These are phyloP conservation scores for Rhea pennata DNA, from an alignment of 2,113 vertebrate genomes.

Conservation along the genomic window DNA sequence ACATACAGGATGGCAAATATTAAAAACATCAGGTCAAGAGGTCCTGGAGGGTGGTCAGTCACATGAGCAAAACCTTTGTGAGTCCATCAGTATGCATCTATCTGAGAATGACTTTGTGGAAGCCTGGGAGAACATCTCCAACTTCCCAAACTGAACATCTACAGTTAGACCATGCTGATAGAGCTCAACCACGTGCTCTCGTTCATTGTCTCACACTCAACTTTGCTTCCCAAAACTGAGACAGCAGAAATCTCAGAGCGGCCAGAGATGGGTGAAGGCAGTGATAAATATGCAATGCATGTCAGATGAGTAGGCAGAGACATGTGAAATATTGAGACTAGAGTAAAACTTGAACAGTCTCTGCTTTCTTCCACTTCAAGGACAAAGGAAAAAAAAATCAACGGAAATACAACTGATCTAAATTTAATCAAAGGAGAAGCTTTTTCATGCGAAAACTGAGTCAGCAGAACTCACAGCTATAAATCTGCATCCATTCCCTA, in stretches of 20 bases:
- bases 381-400: not conserved
- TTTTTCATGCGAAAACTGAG: not conserved
- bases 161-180: not conserved
- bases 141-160: not conserved
- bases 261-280: not conserved
- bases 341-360: not conserved
- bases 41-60: not conserved
- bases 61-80: not conserved
- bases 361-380: not conserved
- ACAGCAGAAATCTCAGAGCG: not conserved
- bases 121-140: not conserved
- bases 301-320: not conserved
- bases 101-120: not conserved
- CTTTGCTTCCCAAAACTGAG: not conserved
- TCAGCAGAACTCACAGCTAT: not conserved
- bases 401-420: constrained; percentile 8
- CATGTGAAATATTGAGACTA: not conserved
- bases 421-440: not conserved
- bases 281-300: not conserved
- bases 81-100: rapidly evolving
- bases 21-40: not conserved
- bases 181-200: rapidly evolving
- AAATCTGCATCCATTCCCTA: not conserved
- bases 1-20: not conserved
- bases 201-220: not conserved